A percentile compares a stretch with the other conserved stretches of the same genome.
Conservation (phyloP, 2,797 vertebrate genomes). For the Danio kyathit region DNA sequence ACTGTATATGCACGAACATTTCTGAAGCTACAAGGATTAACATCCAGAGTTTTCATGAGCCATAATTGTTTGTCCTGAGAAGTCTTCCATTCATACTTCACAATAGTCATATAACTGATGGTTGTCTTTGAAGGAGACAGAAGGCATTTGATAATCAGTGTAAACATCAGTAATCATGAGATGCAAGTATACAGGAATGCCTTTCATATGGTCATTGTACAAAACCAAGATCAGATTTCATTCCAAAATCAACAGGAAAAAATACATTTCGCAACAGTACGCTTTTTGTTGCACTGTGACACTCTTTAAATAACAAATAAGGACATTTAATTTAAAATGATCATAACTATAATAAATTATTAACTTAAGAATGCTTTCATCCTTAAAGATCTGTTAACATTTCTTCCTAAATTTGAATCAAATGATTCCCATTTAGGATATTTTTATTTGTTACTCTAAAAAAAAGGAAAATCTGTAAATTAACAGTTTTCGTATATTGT, state of each 20-base stretch:
- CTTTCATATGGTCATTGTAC: constrained; percentile 5
- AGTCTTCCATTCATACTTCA: not conserved
- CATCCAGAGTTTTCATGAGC: not conserved
- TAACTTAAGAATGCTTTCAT: not conserved
- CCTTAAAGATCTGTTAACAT: too few species aligned
- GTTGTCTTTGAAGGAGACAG: constrained; percentile 11
- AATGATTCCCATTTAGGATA: too few species aligned
- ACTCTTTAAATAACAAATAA: not conserved
- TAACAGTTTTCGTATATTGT: too few species aligned
- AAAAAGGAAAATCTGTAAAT: too few species aligned
- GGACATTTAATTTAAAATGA: not conserved
- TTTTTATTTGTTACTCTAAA: too few species aligned
- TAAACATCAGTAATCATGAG: not conserved
- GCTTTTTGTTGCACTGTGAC: not conserved
- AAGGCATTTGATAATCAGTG: not conserved
- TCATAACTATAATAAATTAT: not conserved
- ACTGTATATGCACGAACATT: not conserved
- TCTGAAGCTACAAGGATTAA: not conserved
- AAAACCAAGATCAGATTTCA: constrained; percentile 17
- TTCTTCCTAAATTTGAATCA: too few species aligned
- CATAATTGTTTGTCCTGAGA: constrained; percentile 15
- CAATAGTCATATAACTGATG: not conserved
- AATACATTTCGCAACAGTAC: too few species aligned
- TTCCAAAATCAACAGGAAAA: constrained; percentile 1
- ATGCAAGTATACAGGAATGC: constrained; percentile 15